phyloP scores from a whole-genome alignment of 1,140 invertebrate genomes.

The Drosophila pseudoobscura region DNA sequence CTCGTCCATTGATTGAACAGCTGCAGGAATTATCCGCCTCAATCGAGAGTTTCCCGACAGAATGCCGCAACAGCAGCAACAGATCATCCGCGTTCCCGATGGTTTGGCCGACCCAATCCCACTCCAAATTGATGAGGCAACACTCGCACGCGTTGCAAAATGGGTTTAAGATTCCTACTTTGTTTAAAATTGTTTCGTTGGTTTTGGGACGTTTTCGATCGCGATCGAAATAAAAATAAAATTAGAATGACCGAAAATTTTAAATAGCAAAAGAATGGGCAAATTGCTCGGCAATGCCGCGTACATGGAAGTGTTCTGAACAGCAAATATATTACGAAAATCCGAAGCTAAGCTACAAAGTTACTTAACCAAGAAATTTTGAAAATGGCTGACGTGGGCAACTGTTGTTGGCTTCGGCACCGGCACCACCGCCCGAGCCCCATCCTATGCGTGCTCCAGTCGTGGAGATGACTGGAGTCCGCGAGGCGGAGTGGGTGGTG shows the following conservation, averaged over 20 bases:
- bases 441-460: constrained; percentile 59
- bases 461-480: constrained; percentile 49
- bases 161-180: no score
- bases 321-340: constrained; percentile 83
- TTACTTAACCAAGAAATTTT: constrained; percentile 84
- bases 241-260: neutral
- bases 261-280: constrained; percentile 77
- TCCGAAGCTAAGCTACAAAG: constrained; percentile 84
- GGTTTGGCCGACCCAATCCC: no score
- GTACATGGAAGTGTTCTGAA: constrained; percentile 83
- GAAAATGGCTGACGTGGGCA: constrained; percentile 83
- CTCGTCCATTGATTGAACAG: no score
- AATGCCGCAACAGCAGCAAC: no score
- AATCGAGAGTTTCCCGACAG: no score
- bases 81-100: no score
- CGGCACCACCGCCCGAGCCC: constrained; percentile 62
- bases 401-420: constrained; percentile 79
- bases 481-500: constrained; percentile 57
- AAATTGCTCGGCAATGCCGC: constrained; percentile 83
- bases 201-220: neutral
- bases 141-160: no score
- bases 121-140: no score
- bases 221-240: neutral
- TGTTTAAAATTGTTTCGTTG: no score
- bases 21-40: no score